Percentiles rank a stretch among this genome's conserved stretches.
These are phyloP conservation scores for Laterallus jamaicensis DNA, from an alignment of 2,113 vertebrate genomes.

Conservation along the genomic window DNA sequence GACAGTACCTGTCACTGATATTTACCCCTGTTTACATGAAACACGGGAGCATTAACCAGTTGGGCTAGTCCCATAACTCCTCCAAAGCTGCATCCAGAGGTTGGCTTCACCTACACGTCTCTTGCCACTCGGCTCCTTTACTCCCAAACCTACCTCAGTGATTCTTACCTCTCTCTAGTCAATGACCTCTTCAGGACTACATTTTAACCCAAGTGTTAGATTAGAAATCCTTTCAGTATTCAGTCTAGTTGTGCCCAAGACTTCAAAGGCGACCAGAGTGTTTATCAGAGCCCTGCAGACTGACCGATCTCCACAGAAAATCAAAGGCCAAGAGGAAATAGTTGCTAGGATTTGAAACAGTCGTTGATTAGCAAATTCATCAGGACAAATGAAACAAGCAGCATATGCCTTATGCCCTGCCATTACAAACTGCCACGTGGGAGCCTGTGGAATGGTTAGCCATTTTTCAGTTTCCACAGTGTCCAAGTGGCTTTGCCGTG, in stretches of 20 bases:
- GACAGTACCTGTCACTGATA: neutral
- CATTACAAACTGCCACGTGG: neutral
- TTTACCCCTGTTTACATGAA: neutral
- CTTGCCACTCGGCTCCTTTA: neutral
- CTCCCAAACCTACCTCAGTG: neutral
- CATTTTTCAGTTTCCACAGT: neutral
- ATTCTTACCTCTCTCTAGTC: neutral
- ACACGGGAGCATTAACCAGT: neutral
- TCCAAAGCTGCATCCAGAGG: neutral
- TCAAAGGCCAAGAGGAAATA: neutral
- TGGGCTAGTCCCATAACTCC: neutral
- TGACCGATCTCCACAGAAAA: neutral
- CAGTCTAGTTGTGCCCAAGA: neutral
- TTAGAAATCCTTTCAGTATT: neutral
- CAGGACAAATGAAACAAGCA: neutral
- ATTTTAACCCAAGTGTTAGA: neutral
- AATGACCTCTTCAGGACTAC: neutral
- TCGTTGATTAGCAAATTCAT: neutral
- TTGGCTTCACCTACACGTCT: accelerated
- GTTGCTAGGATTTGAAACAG: neutral
- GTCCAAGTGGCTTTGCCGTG: neutral
- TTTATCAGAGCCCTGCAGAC: neutral
- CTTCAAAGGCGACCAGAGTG: neutral
- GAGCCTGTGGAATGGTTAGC: neutral
- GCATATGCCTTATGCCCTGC: neutral